Evolutionary conservation across 1,140 invertebrate genomes (phyloP), one percentile per base, ranked within the genome.

Genomic region (Conopomorpha cramerella): DNA sequence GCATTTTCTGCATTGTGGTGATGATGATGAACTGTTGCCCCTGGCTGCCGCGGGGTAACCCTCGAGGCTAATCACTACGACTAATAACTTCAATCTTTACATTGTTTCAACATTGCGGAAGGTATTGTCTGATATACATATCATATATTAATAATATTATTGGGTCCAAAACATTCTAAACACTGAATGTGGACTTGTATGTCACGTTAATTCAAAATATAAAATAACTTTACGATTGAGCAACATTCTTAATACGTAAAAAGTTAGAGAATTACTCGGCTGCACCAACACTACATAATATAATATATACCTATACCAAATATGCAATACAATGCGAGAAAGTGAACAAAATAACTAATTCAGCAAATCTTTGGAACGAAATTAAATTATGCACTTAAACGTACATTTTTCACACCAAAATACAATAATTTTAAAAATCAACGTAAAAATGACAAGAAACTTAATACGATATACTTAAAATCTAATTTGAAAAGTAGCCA

Each of bases 121-220:
- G 70, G 67, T 74, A 74, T 74, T 74, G 67, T 74, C 70, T 70
- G 67, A 64, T 62, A n/a, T n/a, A 67, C 62, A 66, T 72, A 71
- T 67, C 62, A 57, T n/a, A 13, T 59, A 62, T 62, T n/a, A n/a
- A n/a, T n/a, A n/a, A n/a, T n/a, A 60, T 46, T 49, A 39, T 46
- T 46, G 44, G 46, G 63, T 62, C 66, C 57, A 65, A 55, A 43
- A 45, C 46, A 52, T 49, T 54, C 45, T 49, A 63, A 65, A 65
- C 51, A 44, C 39, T 57, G 53, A 41, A 41, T 32, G 58, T 63
- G 62, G 65, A 67, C 65, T 57, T 55, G 45, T 49, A 13, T 47
- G 54, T 71, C 65, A 64, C 44, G 65, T 68, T 65, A 67, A 68
- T 60, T 63, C 60, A 72, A 72, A 61, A 67, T 61, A 14, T 11